Conservation (phyloP, 2,113 vertebrate species). For the Cervus canadensis region DNA sequence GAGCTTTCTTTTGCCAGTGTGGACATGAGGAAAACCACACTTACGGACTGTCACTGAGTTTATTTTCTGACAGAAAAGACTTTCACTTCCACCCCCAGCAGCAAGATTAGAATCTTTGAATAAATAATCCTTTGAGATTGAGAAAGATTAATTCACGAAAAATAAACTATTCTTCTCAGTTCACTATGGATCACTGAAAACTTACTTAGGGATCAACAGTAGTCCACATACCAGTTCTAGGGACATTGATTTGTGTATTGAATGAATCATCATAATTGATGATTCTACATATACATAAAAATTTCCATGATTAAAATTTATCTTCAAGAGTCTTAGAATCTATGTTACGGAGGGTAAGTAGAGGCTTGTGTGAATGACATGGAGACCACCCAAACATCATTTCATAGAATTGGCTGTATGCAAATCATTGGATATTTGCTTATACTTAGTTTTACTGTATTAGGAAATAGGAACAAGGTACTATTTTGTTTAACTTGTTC, state of each 20-base stretch:
- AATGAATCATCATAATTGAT: neutral
- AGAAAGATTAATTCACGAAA: neutral
- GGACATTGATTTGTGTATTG: neutral
- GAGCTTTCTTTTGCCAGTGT: neutral
- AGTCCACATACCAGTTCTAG: neutral
- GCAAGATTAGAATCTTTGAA: neutral
- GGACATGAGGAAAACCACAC: neutral
- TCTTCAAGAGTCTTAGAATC: neutral
- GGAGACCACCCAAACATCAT: neutral
- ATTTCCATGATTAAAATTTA: neutral
- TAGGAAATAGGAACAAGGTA: neutral
- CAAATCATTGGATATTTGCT: neutral
- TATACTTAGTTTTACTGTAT: neutral
- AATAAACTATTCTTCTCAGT: neutral
- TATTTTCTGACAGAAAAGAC: neutral
- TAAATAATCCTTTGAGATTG: neutral
- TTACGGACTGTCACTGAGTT: neutral
- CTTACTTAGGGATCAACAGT: neutral
- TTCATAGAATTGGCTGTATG: neutral
- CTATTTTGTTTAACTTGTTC: neutral
- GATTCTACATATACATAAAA: neutral
- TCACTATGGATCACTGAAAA: slow-evolving; percentile 3
- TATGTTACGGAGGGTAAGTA: neutral
- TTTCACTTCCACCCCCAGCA: neutral
- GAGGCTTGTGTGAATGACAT: neutral